phyloP scores from a whole-genome alignment of 2,888 invertebrate genomes.

The Exephanes ischioxanthus region DNA sequence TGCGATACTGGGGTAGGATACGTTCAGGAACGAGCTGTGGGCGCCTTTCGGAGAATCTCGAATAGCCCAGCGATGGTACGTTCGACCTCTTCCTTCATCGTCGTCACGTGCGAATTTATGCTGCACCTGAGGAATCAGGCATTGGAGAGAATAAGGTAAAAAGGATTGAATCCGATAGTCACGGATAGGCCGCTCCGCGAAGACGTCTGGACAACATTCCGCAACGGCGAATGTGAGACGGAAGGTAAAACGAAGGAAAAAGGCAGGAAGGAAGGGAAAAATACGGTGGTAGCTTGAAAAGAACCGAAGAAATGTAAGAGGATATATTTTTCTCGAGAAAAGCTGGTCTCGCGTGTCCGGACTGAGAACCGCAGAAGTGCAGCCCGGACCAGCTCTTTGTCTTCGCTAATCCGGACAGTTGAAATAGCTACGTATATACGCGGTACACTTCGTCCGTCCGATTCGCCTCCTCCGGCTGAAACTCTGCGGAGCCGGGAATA shows the following conservation, averaged over 20 bases:
- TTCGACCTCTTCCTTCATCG: neutral
- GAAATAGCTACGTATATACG: slow-evolving; percentile 8
- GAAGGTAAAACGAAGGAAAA: neutral
- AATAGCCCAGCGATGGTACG: slow-evolving; percentile 7
- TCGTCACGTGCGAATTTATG: slow-evolving; percentile 5
- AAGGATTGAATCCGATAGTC: slow-evolving; percentile 40
- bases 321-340: slow-evolving; percentile 45
- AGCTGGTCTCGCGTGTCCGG: slow-evolving; percentile 13
- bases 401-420: slow-evolving; percentile 14
- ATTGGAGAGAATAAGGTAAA: neutral
- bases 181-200: neutral
- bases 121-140: neutral
- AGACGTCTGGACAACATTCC: slow-evolving; percentile 7
- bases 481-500: slow-evolving; percentile 7
- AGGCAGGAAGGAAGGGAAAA: neutral
- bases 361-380: neutral
- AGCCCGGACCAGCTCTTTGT: neutral
- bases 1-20: slow-evolving; percentile 20
- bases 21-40: slow-evolving; percentile 9
- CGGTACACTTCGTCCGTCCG: neutral
- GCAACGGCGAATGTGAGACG: slow-evolving; percentile 1
- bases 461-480: neutral
- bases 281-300: neutral
- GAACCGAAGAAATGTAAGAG: slow-evolving; percentile 27
- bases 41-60: slow-evolving; percentile 7